Base-by-base conservation (phyloP, 2,797 vertebrate genomes). In the Phoebastria nigripes region DNA sequence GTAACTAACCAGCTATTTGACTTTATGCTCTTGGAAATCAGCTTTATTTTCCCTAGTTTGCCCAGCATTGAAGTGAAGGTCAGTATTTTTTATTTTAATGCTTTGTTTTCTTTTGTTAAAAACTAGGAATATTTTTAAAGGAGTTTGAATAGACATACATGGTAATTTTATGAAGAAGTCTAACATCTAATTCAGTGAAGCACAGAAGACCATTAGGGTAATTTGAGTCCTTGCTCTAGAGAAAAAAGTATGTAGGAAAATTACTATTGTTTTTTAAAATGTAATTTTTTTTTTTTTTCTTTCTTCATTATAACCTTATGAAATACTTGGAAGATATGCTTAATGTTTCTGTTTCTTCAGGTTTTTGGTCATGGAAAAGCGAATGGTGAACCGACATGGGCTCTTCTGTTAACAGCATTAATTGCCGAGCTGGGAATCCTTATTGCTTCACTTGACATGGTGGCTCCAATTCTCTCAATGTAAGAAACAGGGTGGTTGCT, bases 391-490 rank as follows among this genome's bases (percentile, higher is more conserved):
- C 99, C 99, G 0, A 99, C 99, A 0, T 99, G 99, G 99, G 99
- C 99, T 16, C 98, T 99, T 62, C 97, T 99, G 51, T 97, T 99
- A 92, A 99, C 99, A 3, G 99, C 99, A 6, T 97, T 99, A 52
- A 99, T 99, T 41, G 99, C 99, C 6, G 99, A 99, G 94, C 98
- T 99, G 28, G 99, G 99, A 61, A 99, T 99, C 96, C 99, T 99
- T 54, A 99, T 99, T 35, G 99, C 99, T 63, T 99, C 99, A 0
- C 97, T 99, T 25, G 99, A 99, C 94, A 99, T 99, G 99, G 99
- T 99, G 93, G 99, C 99, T 66, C 99, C 99, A 15, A 99, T 99
- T 82, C 99, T 99, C n/a, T 99, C 99, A 44, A 99, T 99, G 99
- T 99, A 98, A 99, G 99, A 59, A 93, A 47, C 61, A 35, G 21